phyloP scores from a whole-genome alignment of 2,797 vertebrate genomes.

The Dallia pectoralis region DNA sequence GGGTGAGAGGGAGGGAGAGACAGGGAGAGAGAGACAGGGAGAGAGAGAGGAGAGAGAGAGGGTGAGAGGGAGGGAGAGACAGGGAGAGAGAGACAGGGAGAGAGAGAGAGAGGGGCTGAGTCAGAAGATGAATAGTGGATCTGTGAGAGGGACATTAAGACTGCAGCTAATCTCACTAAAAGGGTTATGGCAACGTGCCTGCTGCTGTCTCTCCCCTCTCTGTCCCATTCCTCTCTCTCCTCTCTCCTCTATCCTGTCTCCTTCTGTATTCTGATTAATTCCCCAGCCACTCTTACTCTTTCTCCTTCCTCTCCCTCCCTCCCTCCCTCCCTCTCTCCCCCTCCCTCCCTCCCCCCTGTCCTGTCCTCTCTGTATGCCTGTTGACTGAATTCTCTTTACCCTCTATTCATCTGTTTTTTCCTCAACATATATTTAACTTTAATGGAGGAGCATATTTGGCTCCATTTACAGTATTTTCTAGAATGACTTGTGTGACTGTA shows the following conservation, averaged over 20 bases:
- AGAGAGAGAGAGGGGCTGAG: constrained; percentile 56
- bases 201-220: constrained; percentile 44
- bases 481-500: constrained; percentile 27
- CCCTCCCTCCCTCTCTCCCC: background rate
- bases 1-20: constrained; percentile 48
- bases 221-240: constrained; percentile 17
- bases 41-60: constrained; percentile 18
- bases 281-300: constrained; percentile 27
- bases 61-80: constrained; percentile 7
- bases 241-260: constrained; percentile 18
- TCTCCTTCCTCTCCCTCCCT: background rate
- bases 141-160: constrained; percentile 66
- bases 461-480: constrained; percentile 53
- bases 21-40: constrained; percentile 19
- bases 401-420: constrained; percentile 28
- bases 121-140: constrained; percentile 71
- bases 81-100: constrained; percentile 21
- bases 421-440: constrained; percentile 33
- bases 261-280: background rate
- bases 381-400: background rate
- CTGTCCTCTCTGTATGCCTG: background rate
- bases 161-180: constrained; percentile 79
- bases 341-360: constrained; percentile 29
- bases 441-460: constrained; percentile 34
- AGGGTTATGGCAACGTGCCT: constrained; percentile 73